Base-by-base conservation (phyloP, 1,140 invertebrate species). In the Ephestia elutella region DNA sequence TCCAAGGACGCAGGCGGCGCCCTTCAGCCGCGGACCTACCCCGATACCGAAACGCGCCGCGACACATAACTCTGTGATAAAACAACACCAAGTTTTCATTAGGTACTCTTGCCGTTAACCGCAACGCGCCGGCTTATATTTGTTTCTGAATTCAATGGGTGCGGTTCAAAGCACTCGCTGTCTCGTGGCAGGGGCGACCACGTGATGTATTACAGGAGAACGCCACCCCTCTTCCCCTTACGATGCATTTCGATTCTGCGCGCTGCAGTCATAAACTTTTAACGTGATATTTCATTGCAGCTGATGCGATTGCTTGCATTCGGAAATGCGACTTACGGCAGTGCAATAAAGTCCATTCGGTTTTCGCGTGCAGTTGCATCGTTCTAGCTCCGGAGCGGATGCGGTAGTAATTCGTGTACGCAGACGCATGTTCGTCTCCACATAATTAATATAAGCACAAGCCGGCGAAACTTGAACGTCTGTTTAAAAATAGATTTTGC, bases 1-100 rank as follows among this genome's bases (percentile, higher is more conserved):
- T 80, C 73, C 63, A 71, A 67, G 72, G 76, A 73, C 78, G 79
- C 75, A 81, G 71, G 75, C 76, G 75, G 71, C 73, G 79, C 73
- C 74, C 73, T 59, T 44, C 49, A 65, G 69, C 59, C 70, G 73
- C 66, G 75, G 71, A 59, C 63, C 68, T 58, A 71, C 73, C 69
- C 63, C 73, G 62, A 68, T 59, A 25, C 21, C 21, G 21, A 25
- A 25, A 25, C 69, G 68, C 73, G 70, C 66, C 60, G 57, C 63
- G 60, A 71, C 66, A 67, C 66, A 68, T 67, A 66, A 57, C 69
- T 75, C 78, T 82, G 80, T 82, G 77, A 84, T 86, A 78, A 68
- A 49, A 79, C 30, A 84, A 82, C 78, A 77, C 80, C 76, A 84
- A 66, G 60, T 60, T 65, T 64, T 32, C 50, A 28, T 32, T 70